phyloP scores from a whole-genome alignment of 2,797 vertebrate species.

The Avahi laniger region DNA sequence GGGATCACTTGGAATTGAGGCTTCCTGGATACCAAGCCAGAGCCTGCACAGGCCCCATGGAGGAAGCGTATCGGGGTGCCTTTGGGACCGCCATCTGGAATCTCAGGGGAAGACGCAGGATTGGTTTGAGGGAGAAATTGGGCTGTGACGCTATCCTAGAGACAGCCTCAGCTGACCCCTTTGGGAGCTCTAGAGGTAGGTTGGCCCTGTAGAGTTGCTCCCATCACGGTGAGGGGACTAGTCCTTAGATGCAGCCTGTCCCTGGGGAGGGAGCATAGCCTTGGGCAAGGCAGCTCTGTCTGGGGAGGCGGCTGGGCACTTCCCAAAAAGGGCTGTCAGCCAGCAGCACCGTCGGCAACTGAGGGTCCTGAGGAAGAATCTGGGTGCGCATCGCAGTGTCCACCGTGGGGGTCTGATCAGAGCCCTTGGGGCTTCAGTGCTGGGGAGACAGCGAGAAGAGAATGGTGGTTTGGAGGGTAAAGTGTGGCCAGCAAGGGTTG shows the following conservation, averaged over 20 bases:
- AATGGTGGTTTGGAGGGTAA: not conserved
- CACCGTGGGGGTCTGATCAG: not conserved
- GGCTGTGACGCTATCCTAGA: not conserved
- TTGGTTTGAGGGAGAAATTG: slow-evolving; percentile 16
- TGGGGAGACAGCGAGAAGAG: not conserved
- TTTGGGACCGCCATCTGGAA: not conserved
- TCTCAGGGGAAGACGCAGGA: not conserved
- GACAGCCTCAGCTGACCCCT: not conserved
- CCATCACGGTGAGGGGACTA: not conserved
- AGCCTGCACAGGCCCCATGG: not conserved
- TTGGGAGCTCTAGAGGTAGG: not conserved
- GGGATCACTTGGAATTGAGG: slow-evolving; percentile 29
- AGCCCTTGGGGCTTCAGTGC: not conserved
- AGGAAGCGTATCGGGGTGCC: not conserved
- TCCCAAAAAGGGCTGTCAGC: not conserved
- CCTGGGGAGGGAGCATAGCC: not conserved
- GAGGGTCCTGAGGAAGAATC: not conserved
- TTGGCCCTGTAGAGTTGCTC: slow-evolving; percentile 14
- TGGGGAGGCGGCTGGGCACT: not conserved
- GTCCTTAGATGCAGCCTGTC: not conserved
- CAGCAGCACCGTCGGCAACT: not conserved
- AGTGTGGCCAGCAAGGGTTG: not conserved
- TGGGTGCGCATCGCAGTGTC: not conserved
- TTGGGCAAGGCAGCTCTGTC: not conserved
- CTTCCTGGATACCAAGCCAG: slow-evolving; percentile 22